These are phyloP conservation scores for Polydrusus cervinus DNA, from an alignment of 2,888 invertebrate species.

Conservation along the genomic window DNA sequence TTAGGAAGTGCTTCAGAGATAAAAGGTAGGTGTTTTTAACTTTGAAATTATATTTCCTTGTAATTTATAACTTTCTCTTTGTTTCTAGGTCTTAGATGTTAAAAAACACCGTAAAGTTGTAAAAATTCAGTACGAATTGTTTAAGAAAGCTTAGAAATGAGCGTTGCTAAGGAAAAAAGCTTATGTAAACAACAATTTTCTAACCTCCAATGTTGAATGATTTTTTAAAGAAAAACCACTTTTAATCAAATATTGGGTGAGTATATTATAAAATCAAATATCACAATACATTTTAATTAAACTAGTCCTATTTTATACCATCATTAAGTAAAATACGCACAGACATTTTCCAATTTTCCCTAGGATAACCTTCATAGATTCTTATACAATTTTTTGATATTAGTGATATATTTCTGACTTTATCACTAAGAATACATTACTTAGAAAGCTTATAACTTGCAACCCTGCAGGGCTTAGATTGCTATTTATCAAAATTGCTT, in stretches of 20 bases:
- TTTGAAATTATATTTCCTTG: background rate
- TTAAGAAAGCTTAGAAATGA: conserved; percentile 10
- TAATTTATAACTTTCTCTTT: conserved; percentile 15
- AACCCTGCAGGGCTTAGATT: too few relatives aligned
- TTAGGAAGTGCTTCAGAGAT: background rate
- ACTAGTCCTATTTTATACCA: conserved; percentile 9
- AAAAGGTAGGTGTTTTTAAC: background rate
- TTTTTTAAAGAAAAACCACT: background rate
- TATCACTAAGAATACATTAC: too few relatives aligned
- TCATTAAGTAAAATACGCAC: background rate
- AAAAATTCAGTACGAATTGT: background rate
- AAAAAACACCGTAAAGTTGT: background rate
- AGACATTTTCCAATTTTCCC: background rate
- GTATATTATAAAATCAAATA: conserved; percentile 26
- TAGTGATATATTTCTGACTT: too few relatives aligned
- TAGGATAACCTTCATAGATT: background rate
- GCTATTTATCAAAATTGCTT: too few relatives aligned
- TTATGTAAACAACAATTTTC: conserved; percentile 32
- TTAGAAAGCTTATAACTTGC: background rate
- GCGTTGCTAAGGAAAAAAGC: conserved; percentile 35
- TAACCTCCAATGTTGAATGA: conserved; percentile 27
- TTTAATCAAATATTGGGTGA: conserved; percentile 24
- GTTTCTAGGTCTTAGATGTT: conserved; percentile 2
- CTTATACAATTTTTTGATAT: background rate
- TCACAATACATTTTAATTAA: conserved; percentile 30